phyloP scores from a whole-genome alignment of 1,140 invertebrate species.

The Drosophila parvula region DNA sequence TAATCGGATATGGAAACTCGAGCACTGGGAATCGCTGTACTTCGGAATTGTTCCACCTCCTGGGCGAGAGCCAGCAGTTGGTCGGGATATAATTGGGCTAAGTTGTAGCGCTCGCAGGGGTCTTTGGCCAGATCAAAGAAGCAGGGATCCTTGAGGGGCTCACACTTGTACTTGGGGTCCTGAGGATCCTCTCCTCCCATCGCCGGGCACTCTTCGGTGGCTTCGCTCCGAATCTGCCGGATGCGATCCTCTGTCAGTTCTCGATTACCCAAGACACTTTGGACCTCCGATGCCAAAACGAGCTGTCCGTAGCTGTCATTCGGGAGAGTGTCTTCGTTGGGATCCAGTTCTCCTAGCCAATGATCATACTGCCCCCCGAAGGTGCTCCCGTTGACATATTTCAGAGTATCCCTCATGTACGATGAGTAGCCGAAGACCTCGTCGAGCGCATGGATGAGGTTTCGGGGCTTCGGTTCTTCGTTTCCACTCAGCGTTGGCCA shows the following conservation, averaged over 20 bases:
- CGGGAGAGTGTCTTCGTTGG: conserved; percentile 49
- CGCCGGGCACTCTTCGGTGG: conserved; percentile 83
- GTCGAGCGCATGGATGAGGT: conserved; percentile 90
- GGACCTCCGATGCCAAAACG: conserved; percentile 65
- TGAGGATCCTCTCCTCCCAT: conserved; percentile 28
- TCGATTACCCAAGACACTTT: conserved; percentile 43
- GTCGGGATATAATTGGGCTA: conserved; percentile 84
- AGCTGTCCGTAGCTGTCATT: conserved; percentile 54
- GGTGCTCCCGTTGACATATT: conserved; percentile 88
- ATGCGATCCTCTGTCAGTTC: conserved; percentile 66
- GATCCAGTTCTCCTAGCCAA: conserved; percentile 84
- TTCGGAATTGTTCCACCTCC: conserved; percentile 61
- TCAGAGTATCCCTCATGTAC: conserved; percentile 88
- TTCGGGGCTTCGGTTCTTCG: conserved; percentile 85
- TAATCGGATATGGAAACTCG: conserved; percentile 42
- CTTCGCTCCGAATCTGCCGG: conserved; percentile 83
- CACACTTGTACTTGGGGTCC: conserved; percentile 49
- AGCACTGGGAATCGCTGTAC: conserved; percentile 41
- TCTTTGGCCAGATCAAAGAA: conserved; percentile 90
- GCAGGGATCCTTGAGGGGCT: conserved; percentile 86
- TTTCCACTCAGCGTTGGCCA: conserved; percentile 86
- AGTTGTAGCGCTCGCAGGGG: conserved; percentile 91
- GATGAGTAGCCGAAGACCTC: conserved; percentile 87
- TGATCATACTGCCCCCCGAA: conserved; percentile 84
- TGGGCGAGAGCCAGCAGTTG: conserved; percentile 57